phyloP scores from a whole-genome alignment of 2,888 invertebrate species.

The Aspidapion aeneum region DNA sequence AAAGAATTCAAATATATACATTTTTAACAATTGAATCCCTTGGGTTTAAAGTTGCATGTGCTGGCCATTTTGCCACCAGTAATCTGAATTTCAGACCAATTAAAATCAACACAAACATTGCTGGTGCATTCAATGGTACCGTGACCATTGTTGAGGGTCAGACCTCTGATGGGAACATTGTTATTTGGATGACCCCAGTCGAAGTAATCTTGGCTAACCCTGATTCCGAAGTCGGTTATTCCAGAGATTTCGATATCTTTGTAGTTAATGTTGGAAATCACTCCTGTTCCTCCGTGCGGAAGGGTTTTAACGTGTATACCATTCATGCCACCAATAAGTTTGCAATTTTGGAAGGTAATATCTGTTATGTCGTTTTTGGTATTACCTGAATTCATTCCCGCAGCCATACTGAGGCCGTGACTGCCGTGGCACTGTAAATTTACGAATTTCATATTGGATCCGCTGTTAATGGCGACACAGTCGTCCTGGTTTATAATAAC shows the following conservation, averaged over 20 bases:
- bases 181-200: conserved; percentile 11
- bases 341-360: background rate
- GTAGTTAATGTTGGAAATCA: conserved; percentile 12
- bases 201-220: conserved; percentile 18
- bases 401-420: conserved; percentile 19
- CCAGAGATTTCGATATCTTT: conserved; percentile 9
- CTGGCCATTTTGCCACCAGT: conserved; percentile 5
- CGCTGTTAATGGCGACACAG: conserved; percentile 15
- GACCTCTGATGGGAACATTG: conserved; percentile 8
- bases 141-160: no score
- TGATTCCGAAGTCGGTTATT: conserved; percentile 14
- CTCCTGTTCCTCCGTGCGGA: conserved; percentile 10
- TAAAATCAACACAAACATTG: no score
- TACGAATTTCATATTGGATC: conserved; percentile 14
- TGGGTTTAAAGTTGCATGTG: conserved; percentile 14
- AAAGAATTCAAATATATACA: no score
- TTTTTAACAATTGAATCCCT: conserved; percentile 14
- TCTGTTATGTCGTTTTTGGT: no score
- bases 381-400: conserved; percentile 3
- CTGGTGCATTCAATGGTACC: no score
- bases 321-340: background rate
- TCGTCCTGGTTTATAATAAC: conserved; percentile 7
- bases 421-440: conserved; percentile 18
- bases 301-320: conserved; percentile 18
- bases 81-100: conserved; percentile 14